Evolutionary conservation across 2,113 vertebrate genomes (phyloP).

Genomic region (Aptenodytes forsteri): DNA sequence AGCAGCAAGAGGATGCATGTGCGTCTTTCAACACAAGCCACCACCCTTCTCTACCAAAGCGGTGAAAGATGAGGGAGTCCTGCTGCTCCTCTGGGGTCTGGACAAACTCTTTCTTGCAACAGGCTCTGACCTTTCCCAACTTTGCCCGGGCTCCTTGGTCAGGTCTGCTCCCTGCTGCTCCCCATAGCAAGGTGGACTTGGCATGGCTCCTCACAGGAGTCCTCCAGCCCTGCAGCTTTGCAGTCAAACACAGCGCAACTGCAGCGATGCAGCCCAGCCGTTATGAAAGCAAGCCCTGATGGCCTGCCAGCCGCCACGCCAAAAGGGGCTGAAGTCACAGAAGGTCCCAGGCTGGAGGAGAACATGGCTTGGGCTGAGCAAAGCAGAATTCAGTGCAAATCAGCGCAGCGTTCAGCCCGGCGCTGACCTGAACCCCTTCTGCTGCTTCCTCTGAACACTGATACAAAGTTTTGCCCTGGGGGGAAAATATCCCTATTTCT

Average conservation of each 20-base stretch:
- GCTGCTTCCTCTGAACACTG: not conserved
- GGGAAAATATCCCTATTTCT: not conserved
- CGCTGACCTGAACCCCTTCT: not conserved
- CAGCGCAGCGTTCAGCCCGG: rapidly evolving
- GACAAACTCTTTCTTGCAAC: not conserved
- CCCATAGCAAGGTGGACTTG: rapidly evolving
- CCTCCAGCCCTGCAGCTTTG: not conserved
- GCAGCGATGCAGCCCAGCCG: not conserved
- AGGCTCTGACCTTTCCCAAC: not conserved
- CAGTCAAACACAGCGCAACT: not conserved
- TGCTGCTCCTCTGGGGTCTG: not conserved
- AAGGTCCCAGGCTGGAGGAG: not conserved
- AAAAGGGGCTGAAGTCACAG: not conserved
- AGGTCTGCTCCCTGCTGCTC: not conserved
- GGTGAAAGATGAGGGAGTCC: not conserved
- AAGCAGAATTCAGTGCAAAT: not conserved
- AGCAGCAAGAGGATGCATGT: rapidly evolving
- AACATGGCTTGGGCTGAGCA: rapidly evolving
- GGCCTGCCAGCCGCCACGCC: not conserved
- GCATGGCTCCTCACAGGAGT: not conserved
- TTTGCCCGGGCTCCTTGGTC: not conserved
- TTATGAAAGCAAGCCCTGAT: not conserved
- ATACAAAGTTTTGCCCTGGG: not conserved
- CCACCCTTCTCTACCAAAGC: not conserved
- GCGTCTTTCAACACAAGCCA: not conserved